Percentiles rank a stretch among this genome's conserved stretches.
Evolutionary conservation across 2,888 invertebrate species (phyloP).

Genomic region (Amaurobius ferox): DNA sequence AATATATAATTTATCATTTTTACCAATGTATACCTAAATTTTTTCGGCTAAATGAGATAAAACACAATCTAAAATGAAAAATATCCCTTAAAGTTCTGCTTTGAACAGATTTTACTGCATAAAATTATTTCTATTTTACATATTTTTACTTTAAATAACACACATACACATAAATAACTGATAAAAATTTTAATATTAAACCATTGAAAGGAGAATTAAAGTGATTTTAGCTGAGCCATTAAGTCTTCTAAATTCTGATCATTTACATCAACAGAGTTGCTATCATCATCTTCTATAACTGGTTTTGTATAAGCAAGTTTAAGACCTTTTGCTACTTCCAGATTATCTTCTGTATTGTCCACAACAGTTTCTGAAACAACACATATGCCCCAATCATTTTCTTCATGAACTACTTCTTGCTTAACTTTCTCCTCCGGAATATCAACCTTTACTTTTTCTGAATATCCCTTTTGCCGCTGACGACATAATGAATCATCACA

Average conservation of each 20-base stretch:
- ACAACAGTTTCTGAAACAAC: constrained; percentile 84
- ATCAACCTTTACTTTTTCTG: constrained; percentile 76
- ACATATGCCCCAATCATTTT: constrained; percentile 91
- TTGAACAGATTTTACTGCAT: too few species aligned
- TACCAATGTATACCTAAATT: too few species aligned
- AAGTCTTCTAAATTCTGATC: constrained; percentile 86
- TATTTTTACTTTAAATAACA: too few species aligned
- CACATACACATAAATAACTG: too few species aligned
- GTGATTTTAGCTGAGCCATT: constrained; percentile 93
- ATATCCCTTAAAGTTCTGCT: too few species aligned
- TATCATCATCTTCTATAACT: constrained; percentile 47
- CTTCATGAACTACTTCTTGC: constrained; percentile 85
- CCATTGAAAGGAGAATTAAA: constrained; percentile 81
- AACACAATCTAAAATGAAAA: too few species aligned
- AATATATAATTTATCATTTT: too few species aligned
- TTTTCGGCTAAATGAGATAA: too few species aligned
- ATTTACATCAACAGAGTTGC: constrained; percentile 75
- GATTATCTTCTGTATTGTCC: constrained; percentile 77
- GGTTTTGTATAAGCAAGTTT: constrained; percentile 84
- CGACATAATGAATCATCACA: constrained; percentile 91
- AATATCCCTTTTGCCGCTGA: constrained; percentile 78
- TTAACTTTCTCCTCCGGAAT: constrained; percentile 79
- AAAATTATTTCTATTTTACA: too few species aligned
- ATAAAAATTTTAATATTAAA: too few species aligned
- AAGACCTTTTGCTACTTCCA: constrained; percentile 81